Evolutionary conservation across 1,140 invertebrate species (phyloP).

Genomic region (Drosophila equinoxialis): DNA sequence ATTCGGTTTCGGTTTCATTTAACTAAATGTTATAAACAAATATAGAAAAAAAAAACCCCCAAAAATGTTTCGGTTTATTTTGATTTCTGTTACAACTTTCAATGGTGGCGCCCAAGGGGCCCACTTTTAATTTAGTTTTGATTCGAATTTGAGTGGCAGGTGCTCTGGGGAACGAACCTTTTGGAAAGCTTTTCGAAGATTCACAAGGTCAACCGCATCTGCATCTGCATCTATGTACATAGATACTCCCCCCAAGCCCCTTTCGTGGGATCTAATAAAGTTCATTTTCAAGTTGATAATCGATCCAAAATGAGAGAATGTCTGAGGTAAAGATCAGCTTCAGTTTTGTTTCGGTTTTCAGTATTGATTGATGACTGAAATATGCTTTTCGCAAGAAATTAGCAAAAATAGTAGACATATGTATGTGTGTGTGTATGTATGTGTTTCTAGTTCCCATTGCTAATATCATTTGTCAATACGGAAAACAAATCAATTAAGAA

Average conservation of each 20-base stretch:
- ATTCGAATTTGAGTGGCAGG: slow-evolving; percentile 52
- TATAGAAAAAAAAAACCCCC: background rate
- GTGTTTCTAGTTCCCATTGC: background rate
- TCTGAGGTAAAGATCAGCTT: slow-evolving; percentile 37
- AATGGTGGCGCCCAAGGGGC: slow-evolving; percentile 54
- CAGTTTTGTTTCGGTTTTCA: background rate
- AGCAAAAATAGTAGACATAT: background rate
- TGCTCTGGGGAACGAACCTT: slow-evolving; percentile 44
- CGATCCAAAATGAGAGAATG: background rate
- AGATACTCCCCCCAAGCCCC: slow-evolving; percentile 19
- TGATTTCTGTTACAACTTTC: slow-evolving; percentile 59
- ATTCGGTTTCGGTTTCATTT: slow-evolving; percentile 65
- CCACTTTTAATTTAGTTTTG: slow-evolving; percentile 25
- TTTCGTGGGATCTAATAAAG: slow-evolving; percentile 44
- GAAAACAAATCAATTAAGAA: slow-evolving; percentile 13
- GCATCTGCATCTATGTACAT: slow-evolving; percentile 2
- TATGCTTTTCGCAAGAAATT: slow-evolving; percentile 6
- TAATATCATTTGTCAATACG: slow-evolving; percentile 10
- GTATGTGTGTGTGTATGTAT: no score
- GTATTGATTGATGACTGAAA: background rate
- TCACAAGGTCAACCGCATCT: slow-evolving; percentile 55
- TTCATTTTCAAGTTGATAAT: slow-evolving; percentile 25
- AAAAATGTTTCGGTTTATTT: background rate
- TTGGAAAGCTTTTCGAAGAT: slow-evolving; percentile 61
- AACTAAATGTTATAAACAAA: slow-evolving; percentile 7